Evolutionary conservation across 2,113 vertebrate genomes (phyloP).

Genomic region (Pseudopodoces humilis): DNA sequence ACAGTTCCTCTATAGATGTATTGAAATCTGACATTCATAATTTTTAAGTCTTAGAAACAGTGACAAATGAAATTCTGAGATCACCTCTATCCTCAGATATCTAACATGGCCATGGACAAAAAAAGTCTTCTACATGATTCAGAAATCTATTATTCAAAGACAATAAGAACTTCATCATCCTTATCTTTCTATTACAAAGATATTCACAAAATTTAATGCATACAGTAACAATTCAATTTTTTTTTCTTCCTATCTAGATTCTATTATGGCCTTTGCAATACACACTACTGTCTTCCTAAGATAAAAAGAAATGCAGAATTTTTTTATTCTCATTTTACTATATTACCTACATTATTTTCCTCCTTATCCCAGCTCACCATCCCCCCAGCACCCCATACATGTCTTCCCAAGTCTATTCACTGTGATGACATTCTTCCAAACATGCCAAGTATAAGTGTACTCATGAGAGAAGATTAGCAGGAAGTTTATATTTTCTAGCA

Average conservation of each 20-base stretch:
- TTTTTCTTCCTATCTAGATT: neutral
- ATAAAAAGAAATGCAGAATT: neutral
- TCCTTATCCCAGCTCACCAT: neutral
- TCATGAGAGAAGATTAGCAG: neutral
- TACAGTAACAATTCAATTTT: neutral
- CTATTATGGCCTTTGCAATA: neutral
- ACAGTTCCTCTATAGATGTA: neutral
- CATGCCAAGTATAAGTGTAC: neutral
- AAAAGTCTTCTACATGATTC: neutral
- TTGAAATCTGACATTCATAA: conserved; percentile 20
- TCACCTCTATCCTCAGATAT: neutral
- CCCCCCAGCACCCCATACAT: neutral
- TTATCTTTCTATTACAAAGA: neutral
- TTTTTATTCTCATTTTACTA: neutral
- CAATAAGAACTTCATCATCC: conserved; percentile 8
- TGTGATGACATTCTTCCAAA: neutral
- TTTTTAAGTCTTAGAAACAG: neutral
- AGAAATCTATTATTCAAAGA: neutral
- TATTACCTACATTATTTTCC: neutral
- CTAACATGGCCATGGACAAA: neutral
- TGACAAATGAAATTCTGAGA: neutral
- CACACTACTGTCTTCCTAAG: neutral
- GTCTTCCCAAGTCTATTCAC: neutral
- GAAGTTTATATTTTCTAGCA: neutral
- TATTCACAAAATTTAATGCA: neutral